A percentile compares a stretch with the other conserved stretches of the same genome.
These are phyloP conservation scores for Orthosia cruda DNA, from an alignment of 2,888 invertebrate genomes.

Conservation along the genomic window DNA sequence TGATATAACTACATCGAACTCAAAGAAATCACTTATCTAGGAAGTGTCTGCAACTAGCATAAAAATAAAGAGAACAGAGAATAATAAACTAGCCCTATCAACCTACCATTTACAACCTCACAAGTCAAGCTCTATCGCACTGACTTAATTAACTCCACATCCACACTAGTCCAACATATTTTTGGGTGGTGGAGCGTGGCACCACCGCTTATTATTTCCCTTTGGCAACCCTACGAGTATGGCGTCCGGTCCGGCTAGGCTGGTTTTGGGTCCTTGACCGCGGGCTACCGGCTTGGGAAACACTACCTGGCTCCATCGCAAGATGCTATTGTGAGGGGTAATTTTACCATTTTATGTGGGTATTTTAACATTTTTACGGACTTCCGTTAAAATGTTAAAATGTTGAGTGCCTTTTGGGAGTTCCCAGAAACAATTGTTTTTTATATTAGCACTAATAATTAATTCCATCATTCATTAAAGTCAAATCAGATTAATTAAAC, in stretches of 20 bases:
- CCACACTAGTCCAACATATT: conserved; percentile 45
- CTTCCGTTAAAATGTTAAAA: no score
- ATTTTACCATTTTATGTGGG: conserved; percentile 28
- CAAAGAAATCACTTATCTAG: background rate
- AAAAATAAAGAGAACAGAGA: background rate
- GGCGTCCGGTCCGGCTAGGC: conserved; percentile 80
- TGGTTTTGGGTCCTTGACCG: conserved; percentile 88
- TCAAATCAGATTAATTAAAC: no score
- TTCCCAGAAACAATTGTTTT: no score
- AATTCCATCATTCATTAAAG: no score
- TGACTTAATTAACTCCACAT: conserved; percentile 58
- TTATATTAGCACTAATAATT: no score
- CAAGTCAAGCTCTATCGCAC: conserved; percentile 59
- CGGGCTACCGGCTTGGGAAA: conserved; percentile 58
- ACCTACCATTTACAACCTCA: background rate
- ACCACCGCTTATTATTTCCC: conserved; percentile 73
- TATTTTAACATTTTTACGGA: no score
- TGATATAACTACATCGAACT: no score
- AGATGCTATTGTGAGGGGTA: conserved; percentile 35
- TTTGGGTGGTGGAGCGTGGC: conserved; percentile 71
- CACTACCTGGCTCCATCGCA: conserved; percentile 56
- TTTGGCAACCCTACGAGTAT: conserved; percentile 80
- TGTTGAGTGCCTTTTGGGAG: no score
- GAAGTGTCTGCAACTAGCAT: background rate
- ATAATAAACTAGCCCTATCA: conserved; percentile 5